A percentile compares a stretch with the other conserved stretches of the same genome.
Evolutionary conservation across 2,113 vertebrate genomes (phyloP).

Genomic region (Carettochelys insculpta): DNA sequence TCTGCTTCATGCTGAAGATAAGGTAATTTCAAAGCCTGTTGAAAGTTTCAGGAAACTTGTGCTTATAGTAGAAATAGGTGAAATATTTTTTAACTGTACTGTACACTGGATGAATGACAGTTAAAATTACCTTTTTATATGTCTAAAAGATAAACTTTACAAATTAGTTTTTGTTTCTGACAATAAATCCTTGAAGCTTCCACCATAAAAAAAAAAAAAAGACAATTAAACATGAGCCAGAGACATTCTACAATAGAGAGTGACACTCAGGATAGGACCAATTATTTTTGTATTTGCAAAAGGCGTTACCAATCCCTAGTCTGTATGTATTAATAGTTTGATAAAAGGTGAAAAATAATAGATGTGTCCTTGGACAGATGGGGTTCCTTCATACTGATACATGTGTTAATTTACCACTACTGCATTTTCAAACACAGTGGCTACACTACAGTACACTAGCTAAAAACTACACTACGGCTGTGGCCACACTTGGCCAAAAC

Average conservation of each 20-base stretch:
- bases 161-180: neutral
- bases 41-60: neutral
- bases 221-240: neutral
- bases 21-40: neutral
- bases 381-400: neutral
- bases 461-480: too few relatives aligned
- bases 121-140: neutral
- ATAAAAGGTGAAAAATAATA: neutral
- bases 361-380: neutral
- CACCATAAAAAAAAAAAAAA: neutral
- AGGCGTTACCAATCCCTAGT: neutral
- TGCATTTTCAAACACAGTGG: neutral
- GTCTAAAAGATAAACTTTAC: neutral
- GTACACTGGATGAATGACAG: accelerated
- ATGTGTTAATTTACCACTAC: neutral
- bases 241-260: neutral
- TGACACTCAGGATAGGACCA: accelerated
- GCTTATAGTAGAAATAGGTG: neutral
- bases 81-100: accelerated
- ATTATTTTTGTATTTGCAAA: neutral
- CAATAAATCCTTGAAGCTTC: neutral
- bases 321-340: neutral
- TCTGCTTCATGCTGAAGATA: accelerated
- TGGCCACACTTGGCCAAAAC: too few relatives aligned
- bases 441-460: too few relatives aligned